Evolutionary conservation across 2,888 invertebrate species (phyloP).

Genomic region (Litoditis marina): DNA sequence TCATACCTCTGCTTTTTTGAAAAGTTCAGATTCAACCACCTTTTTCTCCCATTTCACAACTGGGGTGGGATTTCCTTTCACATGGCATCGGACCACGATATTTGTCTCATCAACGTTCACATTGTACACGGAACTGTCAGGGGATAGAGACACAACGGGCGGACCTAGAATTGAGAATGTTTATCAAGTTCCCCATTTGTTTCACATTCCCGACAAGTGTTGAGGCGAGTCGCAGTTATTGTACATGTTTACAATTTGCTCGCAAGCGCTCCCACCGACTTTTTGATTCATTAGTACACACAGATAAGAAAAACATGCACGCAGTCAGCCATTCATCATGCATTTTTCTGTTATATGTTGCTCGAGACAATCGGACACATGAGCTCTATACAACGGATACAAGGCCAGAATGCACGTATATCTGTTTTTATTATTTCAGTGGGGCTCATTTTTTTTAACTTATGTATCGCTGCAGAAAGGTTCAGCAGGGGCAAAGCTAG

Average conservation of each 20-base stretch:
- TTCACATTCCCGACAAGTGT: too few species aligned
- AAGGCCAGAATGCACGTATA: too few species aligned
- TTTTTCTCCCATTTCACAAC: conserved; percentile 40
- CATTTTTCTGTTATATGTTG: neutral
- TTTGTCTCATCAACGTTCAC: conserved; percentile 33
- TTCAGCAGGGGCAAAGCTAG: too few species aligned
- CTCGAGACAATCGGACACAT: too few species aligned
- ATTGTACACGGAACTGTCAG: conserved; percentile 27
- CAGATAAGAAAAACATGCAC: too few species aligned
- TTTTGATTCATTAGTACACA: conserved; percentile 18
- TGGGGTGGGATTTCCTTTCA: conserved; percentile 51
- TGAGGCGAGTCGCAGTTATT: neutral
- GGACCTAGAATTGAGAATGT: conserved; percentile 23
- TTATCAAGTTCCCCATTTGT: too few species aligned
- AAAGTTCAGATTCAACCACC: too few species aligned
- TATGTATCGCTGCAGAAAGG: too few species aligned
- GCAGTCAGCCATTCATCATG: conserved; percentile 9
- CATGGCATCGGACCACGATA: conserved; percentile 40
- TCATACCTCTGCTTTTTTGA: too few species aligned
- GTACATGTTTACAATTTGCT: neutral
- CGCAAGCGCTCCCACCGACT: neutral
- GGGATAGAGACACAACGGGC: conserved; percentile 27
- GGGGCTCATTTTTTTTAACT: too few species aligned
- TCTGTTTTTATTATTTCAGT: too few species aligned
- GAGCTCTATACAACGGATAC: too few species aligned